Evolutionary conservation across 2,113 vertebrate genomes (phyloP).

Genomic region (Hirundichthys speculiger): DNA sequence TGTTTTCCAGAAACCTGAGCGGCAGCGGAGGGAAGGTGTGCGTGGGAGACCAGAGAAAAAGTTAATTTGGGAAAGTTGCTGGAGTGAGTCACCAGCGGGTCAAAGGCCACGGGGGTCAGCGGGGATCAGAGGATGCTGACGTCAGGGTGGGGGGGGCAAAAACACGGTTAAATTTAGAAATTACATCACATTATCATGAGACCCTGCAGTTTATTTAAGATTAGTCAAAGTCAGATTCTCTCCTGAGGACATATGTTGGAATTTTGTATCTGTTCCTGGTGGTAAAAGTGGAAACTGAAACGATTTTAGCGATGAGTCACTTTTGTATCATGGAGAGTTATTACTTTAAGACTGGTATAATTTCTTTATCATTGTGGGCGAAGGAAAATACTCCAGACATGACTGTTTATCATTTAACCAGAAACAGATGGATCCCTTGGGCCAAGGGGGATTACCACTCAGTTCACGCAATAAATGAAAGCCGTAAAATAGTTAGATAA

Average conservation of each 20-base stretch:
- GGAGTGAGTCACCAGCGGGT: conserved; percentile 55
- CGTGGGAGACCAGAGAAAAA: conserved; percentile 37
- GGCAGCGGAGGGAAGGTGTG: conserved; percentile 11
- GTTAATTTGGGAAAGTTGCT: conserved; percentile 41
- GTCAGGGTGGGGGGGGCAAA: conserved; percentile 13
- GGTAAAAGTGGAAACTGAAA: too few species aligned
- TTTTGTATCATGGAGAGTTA: conserved; percentile 14
- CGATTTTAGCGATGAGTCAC: conserved; percentile 10
- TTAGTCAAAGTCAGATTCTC: too few species aligned
- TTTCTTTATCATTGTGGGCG: conserved; percentile 15
- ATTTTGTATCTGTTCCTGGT: too few species aligned
- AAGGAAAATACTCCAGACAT: conserved; percentile 14
- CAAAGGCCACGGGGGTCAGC: conserved; percentile 38
- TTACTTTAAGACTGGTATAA: conserved; percentile 24
- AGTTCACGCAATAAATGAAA: not conserved
- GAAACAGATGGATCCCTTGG: not conserved
- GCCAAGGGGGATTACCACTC: not conserved
- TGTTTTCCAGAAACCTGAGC: conserved; percentile 56
- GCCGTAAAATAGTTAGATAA: too few species aligned
- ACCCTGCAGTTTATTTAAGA: too few species aligned
- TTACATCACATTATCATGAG: conserved; percentile 15
- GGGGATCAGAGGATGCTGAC: conserved; percentile 48
- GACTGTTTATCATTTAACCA: conserved; percentile 1
- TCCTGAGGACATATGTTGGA: too few species aligned
- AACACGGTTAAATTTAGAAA: conserved; percentile 60